phyloP scores from a whole-genome alignment of 2,888 invertebrate genomes.

The Gymnosoma rotundatum region DNA sequence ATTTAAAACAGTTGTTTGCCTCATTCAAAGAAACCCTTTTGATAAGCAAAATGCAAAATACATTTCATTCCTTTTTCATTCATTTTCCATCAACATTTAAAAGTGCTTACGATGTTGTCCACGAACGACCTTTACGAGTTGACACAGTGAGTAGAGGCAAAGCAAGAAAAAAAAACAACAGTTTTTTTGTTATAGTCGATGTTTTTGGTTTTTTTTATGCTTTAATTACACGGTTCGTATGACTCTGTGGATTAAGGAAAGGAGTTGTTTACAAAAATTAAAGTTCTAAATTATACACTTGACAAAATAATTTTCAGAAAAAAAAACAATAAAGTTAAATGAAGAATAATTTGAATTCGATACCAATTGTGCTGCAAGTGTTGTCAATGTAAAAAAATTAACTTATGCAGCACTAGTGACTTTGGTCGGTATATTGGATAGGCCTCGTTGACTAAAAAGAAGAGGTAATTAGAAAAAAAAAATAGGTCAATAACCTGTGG shows the following conservation, averaged over 20 bases:
- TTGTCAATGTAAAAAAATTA: no score
- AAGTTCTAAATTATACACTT: conserved; percentile 29
- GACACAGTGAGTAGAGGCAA: conserved; percentile 11
- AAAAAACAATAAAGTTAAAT: neutral
- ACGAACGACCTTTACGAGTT: conserved; percentile 57
- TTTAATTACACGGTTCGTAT: conserved; percentile 68
- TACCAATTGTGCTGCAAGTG: neutral
- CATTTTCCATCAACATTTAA: conserved; percentile 29
- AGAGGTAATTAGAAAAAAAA: no score
- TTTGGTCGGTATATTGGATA: no score
- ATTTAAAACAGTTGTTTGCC: neutral
- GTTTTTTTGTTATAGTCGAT: neutral
- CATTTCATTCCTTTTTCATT: conserved; percentile 12
- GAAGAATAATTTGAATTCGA: neutral
- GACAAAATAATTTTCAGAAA: conserved; percentile 3
- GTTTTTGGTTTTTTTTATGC: conserved; percentile 36
- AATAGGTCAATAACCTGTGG: no score
- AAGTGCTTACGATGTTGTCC: conserved; percentile 24
- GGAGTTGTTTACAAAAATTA: conserved; percentile 52
- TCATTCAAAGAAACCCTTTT: conserved; percentile 48
- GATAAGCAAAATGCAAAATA: conserved; percentile 3
- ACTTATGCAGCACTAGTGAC: no score
- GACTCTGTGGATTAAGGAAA: conserved; percentile 26
- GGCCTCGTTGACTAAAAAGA: no score
- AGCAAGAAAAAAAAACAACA: neutral